Evolutionary conservation across 1,140 invertebrate genomes (phyloP).

Genomic region (Conus betulinus): DNA sequence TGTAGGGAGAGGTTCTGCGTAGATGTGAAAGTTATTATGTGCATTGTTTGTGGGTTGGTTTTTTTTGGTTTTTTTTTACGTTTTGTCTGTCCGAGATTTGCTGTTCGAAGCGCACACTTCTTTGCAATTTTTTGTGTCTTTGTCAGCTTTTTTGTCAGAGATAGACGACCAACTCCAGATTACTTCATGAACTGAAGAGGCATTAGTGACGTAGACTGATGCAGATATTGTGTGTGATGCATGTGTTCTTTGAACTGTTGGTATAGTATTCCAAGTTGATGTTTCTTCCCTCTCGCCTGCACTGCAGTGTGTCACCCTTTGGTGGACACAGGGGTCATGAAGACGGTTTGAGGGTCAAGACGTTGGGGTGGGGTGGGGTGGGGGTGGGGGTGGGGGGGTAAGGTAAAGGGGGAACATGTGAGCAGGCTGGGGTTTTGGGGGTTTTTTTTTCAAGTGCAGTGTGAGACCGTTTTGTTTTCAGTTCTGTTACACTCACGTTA

Average conservation of each 20-base stretch:
- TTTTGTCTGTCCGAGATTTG: neutral
- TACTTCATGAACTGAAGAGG: neutral
- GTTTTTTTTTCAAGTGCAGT: no score
- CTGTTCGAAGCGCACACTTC: slow-evolving; percentile 4
- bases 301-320: no score
- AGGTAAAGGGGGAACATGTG: no score
- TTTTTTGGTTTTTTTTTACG: neutral
- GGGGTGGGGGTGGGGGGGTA: no score
- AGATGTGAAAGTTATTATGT: neutral
- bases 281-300: neutral
- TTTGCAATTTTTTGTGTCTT: neutral
- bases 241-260: neutral
- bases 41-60: neutral
- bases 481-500: no score
- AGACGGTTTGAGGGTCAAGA: no score
- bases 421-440: no score
- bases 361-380: no score
- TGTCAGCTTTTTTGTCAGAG: neutral
- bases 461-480: no score
- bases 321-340: no score
- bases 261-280: neutral
- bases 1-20: neutral
- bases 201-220: neutral
- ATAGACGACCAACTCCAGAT: neutral
- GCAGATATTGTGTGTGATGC: neutral